Evolutionary conservation across 1,140 invertebrate species (phyloP), one percentile per base, ranked within the genome.

Genomic region (Philaenus spumarius): DNA sequence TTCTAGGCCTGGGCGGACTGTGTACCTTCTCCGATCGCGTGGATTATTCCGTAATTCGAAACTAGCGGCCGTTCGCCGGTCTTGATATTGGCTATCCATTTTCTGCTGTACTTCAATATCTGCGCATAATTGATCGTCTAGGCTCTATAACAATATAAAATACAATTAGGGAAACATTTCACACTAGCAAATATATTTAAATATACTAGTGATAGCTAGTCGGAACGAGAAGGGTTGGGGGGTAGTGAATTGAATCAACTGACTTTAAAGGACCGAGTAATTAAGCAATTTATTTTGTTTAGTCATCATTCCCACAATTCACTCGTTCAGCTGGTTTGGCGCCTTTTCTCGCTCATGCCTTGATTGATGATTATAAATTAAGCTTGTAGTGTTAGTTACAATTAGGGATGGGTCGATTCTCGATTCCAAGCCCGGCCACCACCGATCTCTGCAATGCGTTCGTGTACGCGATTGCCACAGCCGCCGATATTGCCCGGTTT

Each of bases 41-140:
- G 9, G 26, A 30, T 30, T 30, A n/a, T 23, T 19, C 45, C 45
- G 6, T 14, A 6, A n/a, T 3, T 14, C 14, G 23, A 50, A 50
- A 14, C 17, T 50, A 14, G 47, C 47, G 6, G 47, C 12, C 22
- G 30, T 14, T 14, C 23, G 22, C 15, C 30, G 47, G 34, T 39
- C 17, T 14, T 2, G 34, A 14, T 4, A 20, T n/a, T 40, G 51
- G 5, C 14, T 26, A 23, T 22, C 23, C 9, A 3, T 24, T 2
- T 14, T 9, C 20, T n/a, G 26, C 2, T 46, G 23, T 30, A 22
- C n/a, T 11, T 48, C 43, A 12, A 72, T 76, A 59, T 73, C 71
- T 12, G 62, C 61, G 51, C 68, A 69, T 39, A 75, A 61, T 47
- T 75, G 69, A 19, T 68, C 56, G 46, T 70, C 67, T 17, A 75